Percentiles rank a stretch among this genome's conserved stretches.
phyloP scores from a whole-genome alignment of 2,888 invertebrate species.

The Drosophila anomelani region DNA sequence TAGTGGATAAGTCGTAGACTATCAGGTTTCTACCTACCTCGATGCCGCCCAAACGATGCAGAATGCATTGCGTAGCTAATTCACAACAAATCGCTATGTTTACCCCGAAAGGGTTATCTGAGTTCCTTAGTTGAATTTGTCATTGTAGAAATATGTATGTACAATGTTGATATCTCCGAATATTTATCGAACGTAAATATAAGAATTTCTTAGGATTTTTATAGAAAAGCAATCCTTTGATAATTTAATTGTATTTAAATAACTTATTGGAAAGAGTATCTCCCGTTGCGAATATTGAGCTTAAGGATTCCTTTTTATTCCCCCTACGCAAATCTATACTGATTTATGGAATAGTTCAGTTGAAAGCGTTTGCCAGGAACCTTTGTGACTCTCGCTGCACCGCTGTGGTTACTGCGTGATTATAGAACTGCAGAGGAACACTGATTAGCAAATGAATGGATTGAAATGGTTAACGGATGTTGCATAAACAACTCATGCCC shows the following conservation, averaged over 20 bases:
- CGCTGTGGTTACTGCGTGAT: conserved; percentile 46
- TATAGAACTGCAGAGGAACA: conserved; percentile 49
- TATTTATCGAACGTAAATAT: not conserved
- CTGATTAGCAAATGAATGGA: conserved; percentile 58
- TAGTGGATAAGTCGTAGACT: conserved; percentile 26
- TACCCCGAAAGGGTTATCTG: not conserved
- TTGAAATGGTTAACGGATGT: conserved; percentile 52
- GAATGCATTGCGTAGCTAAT: conserved; percentile 52
- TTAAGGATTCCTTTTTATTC: not conserved
- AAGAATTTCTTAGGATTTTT: not conserved
- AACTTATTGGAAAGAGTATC: not conserved
- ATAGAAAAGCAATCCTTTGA: not conserved
- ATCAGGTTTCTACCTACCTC: conserved; percentile 60
- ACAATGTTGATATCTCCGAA: no score
- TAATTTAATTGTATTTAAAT: not conserved
- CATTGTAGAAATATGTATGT: no score
- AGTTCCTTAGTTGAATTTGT: not conserved
- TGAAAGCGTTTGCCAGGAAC: conserved; percentile 35
- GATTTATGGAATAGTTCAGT: conserved; percentile 58
- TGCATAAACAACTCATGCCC: conserved; percentile 26
- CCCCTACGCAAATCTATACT: conserved; percentile 11
- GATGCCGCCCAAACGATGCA: conserved; percentile 62
- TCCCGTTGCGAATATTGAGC: rapidly evolving
- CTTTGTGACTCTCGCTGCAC: conserved; percentile 32
- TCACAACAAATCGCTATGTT: conserved; percentile 41